Evolutionary conservation across 2,888 invertebrate genomes (phyloP).

Genomic region (Mythimna pallens): DNA sequence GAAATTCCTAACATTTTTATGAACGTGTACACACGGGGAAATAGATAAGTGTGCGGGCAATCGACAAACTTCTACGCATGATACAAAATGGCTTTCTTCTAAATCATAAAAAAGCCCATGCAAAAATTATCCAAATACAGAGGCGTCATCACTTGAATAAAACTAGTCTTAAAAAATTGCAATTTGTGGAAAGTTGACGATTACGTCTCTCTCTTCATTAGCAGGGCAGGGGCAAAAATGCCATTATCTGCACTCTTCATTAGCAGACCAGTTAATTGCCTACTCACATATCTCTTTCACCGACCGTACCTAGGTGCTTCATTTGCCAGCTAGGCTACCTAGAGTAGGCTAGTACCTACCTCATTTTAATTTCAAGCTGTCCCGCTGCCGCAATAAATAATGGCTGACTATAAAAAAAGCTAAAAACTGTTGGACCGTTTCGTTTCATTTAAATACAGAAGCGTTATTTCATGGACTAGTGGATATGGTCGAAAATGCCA

Average conservation of each 20-base stretch:
- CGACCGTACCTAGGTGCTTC: constrained; percentile 5
- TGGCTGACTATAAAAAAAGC: constrained; percentile 69
- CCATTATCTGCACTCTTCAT: constrained; percentile 11
- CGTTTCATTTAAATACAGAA: constrained; percentile 82
- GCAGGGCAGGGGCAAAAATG: neutral
- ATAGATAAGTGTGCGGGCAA: constrained; percentile 1
- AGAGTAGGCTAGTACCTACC: constrained; percentile 10
- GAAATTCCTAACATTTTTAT: constrained; percentile 11
- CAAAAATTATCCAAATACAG: neutral
- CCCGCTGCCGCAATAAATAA: constrained; percentile 72
- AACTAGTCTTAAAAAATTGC: neutral
- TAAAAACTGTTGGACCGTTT: constrained; percentile 72
- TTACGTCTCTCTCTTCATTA: neutral
- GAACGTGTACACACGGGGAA: neutral
- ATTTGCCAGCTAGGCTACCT: neutral
- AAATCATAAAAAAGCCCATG: neutral
- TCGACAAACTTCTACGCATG: neutral
- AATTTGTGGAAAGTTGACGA: constrained; percentile 1
- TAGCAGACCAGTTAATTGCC: constrained; percentile 27
- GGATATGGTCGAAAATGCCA: constrained; percentile 65
- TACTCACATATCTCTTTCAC: constrained; percentile 30
- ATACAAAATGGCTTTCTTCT: neutral
- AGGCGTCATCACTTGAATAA: neutral
- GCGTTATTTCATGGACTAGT: constrained; percentile 79
- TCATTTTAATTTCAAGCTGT: constrained; percentile 65